Evolutionary conservation across 2,113 vertebrate species (phyloP).

Genomic region (Oryzias curvinotus): DNA sequence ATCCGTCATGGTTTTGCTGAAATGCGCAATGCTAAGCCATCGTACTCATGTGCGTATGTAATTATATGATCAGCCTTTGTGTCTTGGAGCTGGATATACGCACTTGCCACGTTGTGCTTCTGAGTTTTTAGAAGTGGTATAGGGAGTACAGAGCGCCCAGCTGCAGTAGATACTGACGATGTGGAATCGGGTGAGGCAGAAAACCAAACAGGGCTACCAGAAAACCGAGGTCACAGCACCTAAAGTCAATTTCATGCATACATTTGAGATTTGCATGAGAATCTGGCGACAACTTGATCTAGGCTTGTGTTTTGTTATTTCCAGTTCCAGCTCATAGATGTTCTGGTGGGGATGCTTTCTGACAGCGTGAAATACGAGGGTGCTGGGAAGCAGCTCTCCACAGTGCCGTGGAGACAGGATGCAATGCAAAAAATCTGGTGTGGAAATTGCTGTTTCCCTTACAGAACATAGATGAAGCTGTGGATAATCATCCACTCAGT

Average conservation of each 20-base stretch:
- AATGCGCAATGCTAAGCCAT: not conserved
- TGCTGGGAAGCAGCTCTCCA: not conserved
- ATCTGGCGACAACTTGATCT: not conserved
- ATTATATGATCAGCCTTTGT: not conserved
- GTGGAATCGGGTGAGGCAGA: no score
- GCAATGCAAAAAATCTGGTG: not conserved
- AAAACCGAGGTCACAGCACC: not conserved
- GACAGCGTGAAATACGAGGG: not conserved
- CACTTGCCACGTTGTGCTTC: not conserved
- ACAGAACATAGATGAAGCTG: not conserved
- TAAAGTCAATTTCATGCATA: not conserved
- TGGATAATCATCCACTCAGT: not conserved
- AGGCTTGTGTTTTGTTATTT: not conserved
- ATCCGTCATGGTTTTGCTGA: not conserved
- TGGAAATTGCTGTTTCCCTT: not conserved
- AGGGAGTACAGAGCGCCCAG: no score
- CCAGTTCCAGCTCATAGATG: not conserved
- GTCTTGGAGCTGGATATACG: not conserved
- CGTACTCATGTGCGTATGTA: not conserved
- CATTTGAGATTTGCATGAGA: not conserved
- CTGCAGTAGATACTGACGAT: no score
- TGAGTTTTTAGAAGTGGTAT: not conserved
- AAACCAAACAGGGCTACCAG: no score
- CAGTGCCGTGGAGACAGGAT: not conserved
- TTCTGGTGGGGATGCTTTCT: not conserved